A percentile compares a stretch with the other conserved stretches of the same genome.
These are phyloP conservation scores for Germaria angustata DNA, from an alignment of 2,888 invertebrate species.

Conservation along the genomic window DNA sequence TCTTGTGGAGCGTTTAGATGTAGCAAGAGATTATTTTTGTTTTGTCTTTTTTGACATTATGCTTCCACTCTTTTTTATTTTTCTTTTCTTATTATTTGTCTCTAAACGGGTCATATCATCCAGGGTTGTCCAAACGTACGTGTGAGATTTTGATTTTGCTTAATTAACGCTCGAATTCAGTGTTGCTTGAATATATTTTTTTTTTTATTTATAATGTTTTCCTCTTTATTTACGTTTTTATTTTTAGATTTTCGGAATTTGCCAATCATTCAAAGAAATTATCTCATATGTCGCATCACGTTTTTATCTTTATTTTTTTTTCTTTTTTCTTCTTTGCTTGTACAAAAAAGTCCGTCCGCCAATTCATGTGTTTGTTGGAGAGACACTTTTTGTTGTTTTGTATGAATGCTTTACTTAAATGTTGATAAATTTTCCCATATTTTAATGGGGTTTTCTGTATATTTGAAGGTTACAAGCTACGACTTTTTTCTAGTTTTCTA, in stretches of 20 bases:
- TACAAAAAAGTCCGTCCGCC: background rate
- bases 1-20: background rate
- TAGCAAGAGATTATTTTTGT: constrained; percentile 10
- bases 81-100: background rate
- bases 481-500: constrained; percentile 50
- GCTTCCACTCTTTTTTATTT: constrained; percentile 4
- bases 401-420: constrained; percentile 8
- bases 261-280: constrained; percentile 63
- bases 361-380: background rate
- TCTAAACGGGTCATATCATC: constrained; percentile 51
- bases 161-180: constrained; percentile 64
- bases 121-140: constrained; percentile 48
- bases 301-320: background rate
- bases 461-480: constrained; percentile 32
- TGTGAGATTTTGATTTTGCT: constrained; percentile 60
- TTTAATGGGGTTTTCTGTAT: constrained; percentile 11
- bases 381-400: background rate
- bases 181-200: constrained; percentile 9
- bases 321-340: background rate
- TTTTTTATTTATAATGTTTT: background rate
- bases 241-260: constrained; percentile 52
- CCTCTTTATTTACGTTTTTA: background rate
- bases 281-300: constrained; percentile 62
- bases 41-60: constrained; percentile 7
- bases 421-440: constrained; percentile 52